A percentile compares a stretch with the other conserved stretches of the same genome.
These are phyloP conservation scores for Antedon bifida DNA, from an alignment of 35 echinoderm and acorn worm species.

Conservation along the genomic window DNA sequence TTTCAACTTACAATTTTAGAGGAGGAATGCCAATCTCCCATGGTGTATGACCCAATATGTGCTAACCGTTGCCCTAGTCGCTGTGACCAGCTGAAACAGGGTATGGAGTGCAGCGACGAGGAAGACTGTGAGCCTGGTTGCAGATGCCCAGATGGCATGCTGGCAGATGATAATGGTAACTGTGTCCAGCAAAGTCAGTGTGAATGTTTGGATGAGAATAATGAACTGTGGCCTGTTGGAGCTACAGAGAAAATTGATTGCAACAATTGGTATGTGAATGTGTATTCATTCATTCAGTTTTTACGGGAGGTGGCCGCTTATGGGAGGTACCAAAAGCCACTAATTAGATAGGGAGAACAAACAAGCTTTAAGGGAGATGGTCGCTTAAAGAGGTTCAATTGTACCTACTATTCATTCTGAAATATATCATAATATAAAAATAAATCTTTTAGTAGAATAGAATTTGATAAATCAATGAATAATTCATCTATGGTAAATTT, in stretches of 20 bases:
- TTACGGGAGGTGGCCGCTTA: too few species aligned
- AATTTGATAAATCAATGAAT: too few species aligned
- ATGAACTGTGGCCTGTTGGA: background rate
- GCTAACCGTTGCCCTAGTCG: background rate
- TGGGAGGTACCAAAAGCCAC: too few species aligned
- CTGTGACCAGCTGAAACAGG: background rate
- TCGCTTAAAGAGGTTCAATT: too few species aligned
- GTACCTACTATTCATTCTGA: too few species aligned
- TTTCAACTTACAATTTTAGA: background rate
- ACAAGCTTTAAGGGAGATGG: too few species aligned
- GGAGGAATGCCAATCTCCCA: background rate
- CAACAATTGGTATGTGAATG: slow-evolving; percentile 3
- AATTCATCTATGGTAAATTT: too few species aligned
- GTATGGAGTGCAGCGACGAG: background rate
- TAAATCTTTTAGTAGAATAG: too few species aligned
- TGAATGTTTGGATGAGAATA: background rate
- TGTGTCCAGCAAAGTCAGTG: background rate
- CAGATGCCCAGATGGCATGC: background rate
- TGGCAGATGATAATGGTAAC: background rate
- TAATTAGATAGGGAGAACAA: too few species aligned
- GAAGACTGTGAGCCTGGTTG: background rate
- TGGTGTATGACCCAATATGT: background rate
- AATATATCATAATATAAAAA: too few species aligned
- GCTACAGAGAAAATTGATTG: background rate
- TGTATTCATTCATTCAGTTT: too few species aligned